Conservation (phyloP, 2,888 invertebrate genomes). For the Cheilosia soror region DNA sequence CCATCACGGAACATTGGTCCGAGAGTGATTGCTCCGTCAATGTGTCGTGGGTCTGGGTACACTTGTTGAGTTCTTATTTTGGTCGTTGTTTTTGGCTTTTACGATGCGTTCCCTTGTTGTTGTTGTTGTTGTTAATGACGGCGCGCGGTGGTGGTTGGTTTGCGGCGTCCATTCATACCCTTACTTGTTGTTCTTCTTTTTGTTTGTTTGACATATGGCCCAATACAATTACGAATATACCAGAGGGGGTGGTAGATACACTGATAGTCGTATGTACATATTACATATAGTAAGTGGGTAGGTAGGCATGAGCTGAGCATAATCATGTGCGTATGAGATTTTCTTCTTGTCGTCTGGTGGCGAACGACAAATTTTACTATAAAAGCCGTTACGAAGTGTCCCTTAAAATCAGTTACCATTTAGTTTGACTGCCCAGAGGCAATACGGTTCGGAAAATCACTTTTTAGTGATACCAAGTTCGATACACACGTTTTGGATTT, state of each 20-base stretch:
- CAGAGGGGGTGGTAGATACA: constrained; percentile 34
- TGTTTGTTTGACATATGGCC: constrained; percentile 33
- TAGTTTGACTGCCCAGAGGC: constrained; percentile 44
- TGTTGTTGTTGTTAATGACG: constrained; percentile 1
- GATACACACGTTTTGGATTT: background rate
- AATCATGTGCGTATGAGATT: constrained; percentile 48
- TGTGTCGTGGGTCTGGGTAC: constrained; percentile 49
- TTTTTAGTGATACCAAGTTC: background rate
- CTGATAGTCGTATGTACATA: constrained; percentile 46
- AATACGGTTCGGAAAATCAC: constrained; percentile 38
- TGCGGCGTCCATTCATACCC: constrained; percentile 39
- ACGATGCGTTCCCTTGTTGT: constrained; percentile 43
- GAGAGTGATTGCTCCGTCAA: constrained; percentile 72
- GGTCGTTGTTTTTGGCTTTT: constrained; percentile 57
- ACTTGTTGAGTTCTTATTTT: constrained; percentile 63
- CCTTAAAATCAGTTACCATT: constrained; percentile 71
- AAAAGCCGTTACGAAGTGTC: constrained; percentile 66
- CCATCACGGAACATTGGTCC: constrained; percentile 69
- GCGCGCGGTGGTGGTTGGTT: constrained; percentile 39
- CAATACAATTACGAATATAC: constrained; percentile 21
- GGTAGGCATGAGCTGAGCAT: constrained; percentile 22
- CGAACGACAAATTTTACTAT: constrained; percentile 64
- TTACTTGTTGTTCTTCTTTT: constrained; percentile 2
- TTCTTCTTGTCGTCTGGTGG: constrained; percentile 41
- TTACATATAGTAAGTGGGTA: background rate